A percentile compares a stretch with the other conserved stretches of the same genome.
phyloP scores from a whole-genome alignment of 2,113 vertebrate genomes.

The Hemiprocne comata region DNA sequence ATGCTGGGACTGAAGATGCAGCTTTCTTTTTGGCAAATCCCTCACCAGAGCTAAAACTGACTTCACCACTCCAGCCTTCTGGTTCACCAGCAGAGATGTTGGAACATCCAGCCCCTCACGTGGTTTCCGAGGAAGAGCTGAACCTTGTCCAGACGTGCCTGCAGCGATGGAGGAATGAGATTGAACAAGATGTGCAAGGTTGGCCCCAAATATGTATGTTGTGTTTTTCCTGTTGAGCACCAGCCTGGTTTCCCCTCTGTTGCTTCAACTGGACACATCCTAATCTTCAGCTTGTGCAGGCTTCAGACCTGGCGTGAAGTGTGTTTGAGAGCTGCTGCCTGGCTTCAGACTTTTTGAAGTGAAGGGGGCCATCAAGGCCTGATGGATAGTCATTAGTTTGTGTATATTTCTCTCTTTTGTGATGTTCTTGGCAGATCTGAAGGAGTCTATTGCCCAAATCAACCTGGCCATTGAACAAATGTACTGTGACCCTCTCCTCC shows the following conservation, averaged over 20 bases:
- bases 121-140: slow-evolving; percentile 84
- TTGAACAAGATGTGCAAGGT: slow-evolving; percentile 91
- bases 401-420: not conserved
- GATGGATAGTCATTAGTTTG: not conserved
- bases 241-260: not conserved
- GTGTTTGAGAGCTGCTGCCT: not conserved
- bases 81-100: slow-evolving; percentile 56
- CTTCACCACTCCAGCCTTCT: slow-evolving; percentile 70
- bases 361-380: not conserved
- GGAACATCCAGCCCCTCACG: slow-evolving; percentile 78
- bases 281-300: not conserved
- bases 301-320: not conserved
- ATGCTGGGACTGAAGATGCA: slow-evolving; percentile 38
- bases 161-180: slow-evolving; percentile 91
- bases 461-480: slow-evolving; percentile 83
- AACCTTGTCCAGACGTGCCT: slow-evolving; percentile 85
- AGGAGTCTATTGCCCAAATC: slow-evolving; percentile 82
- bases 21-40: slow-evolving; percentile 9
- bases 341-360: not conserved
- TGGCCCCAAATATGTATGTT: not conserved
- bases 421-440: slow-evolving; percentile 82
- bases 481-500: slow-evolving; percentile 88
- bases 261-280: not conserved
- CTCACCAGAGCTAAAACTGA: slow-evolving; percentile 50
- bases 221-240: not conserved